A percentile compares a stretch with the other conserved stretches of the same genome.
Evolutionary conservation across 2,888 invertebrate species (phyloP).

Genomic region (Mythimna vitellina): DNA sequence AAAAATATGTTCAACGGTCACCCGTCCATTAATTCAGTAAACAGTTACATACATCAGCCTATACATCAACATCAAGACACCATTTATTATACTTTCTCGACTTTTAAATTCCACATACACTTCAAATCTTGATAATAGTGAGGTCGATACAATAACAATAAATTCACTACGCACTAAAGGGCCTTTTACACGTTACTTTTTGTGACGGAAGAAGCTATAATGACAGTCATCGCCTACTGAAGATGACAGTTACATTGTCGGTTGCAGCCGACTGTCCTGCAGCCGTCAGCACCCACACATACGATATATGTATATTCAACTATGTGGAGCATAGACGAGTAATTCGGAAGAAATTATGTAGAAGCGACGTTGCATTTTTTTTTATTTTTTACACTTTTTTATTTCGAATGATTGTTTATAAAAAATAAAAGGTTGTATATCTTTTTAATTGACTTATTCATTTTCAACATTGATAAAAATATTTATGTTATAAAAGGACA

Average conservation of each 20-base stretch:
- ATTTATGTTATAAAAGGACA: not conserved
- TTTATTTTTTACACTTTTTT: slow-evolving; percentile 16
- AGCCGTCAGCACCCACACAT: slow-evolving; percentile 65
- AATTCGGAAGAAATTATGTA: slow-evolving; percentile 1
- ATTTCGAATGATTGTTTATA: slow-evolving; percentile 9
- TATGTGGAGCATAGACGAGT: slow-evolving; percentile 27
- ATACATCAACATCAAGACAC: slow-evolving; percentile 35
- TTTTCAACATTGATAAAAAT: not conserved
- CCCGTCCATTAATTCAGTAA: slow-evolving; percentile 29
- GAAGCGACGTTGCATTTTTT: slow-evolving; percentile 22
- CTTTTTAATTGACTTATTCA: no score
- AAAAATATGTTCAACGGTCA: slow-evolving; percentile 10
- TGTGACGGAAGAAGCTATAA: slow-evolving; percentile 63
- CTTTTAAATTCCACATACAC: slow-evolving; percentile 33
- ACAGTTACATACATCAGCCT: slow-evolving; percentile 33
- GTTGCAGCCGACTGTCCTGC: slow-evolving; percentile 72
- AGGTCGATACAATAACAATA: slow-evolving; percentile 58
- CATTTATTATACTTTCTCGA: slow-evolving; percentile 52
- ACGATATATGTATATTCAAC: slow-evolving; percentile 46
- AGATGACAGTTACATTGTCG: slow-evolving; percentile 67
- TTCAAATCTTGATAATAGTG: slow-evolving; percentile 51
- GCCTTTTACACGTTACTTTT: slow-evolving; percentile 52
- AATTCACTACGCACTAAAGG: slow-evolving; percentile 49
- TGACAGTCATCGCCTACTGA: slow-evolving; percentile 68
- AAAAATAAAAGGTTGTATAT: not conserved